A percentile compares a stretch with the other conserved stretches of the same genome.
Evolutionary conservation across 1,140 invertebrate genomes (phyloP).

Genomic region (Drosophila cardini): DNA sequence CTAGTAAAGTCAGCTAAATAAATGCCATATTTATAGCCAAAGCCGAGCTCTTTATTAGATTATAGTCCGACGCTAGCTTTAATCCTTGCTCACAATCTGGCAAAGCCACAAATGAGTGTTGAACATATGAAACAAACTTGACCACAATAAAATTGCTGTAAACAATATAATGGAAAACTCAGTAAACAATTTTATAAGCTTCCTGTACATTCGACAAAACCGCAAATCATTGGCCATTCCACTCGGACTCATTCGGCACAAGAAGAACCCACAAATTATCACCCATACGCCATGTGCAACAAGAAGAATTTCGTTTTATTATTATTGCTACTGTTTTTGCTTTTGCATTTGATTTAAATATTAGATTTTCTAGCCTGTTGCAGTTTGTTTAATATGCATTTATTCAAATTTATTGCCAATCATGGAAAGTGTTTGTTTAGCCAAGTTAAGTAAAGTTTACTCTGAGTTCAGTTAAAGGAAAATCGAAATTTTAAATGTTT

Average conservation of each 20-base stretch:
- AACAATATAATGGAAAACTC: slow-evolving; percentile 51
- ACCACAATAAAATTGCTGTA: slow-evolving; percentile 69
- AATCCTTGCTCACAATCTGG: slow-evolving; percentile 7
- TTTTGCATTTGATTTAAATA: slow-evolving; percentile 33
- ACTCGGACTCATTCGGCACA: background rate
- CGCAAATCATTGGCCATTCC: slow-evolving; percentile 55
- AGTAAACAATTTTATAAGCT: slow-evolving; percentile 57
- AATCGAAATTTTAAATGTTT: background rate
- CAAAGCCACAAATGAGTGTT: slow-evolving; percentile 58
- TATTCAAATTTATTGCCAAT: slow-evolving; percentile 3
- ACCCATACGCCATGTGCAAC: slow-evolving; percentile 50
- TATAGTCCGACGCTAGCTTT: slow-evolving; percentile 1
- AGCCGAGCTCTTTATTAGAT: slow-evolving; percentile 18
- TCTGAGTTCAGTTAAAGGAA: background rate
- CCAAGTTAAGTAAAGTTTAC: background rate
- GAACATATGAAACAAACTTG: slow-evolving; percentile 48
- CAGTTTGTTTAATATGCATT: slow-evolving; percentile 1
- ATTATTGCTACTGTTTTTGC: background rate
- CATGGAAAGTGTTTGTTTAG: background rate
- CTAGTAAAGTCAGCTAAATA: too few species aligned
- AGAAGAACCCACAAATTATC: slow-evolving; percentile 14
- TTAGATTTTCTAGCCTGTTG: background rate
- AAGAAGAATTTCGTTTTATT: slow-evolving; percentile 1
- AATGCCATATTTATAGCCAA: background rate
- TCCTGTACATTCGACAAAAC: slow-evolving; percentile 34